These are phyloP conservation scores for Lycaon pictus DNA, from an alignment of 2,113 vertebrate genomes.

Conservation along the genomic window DNA sequence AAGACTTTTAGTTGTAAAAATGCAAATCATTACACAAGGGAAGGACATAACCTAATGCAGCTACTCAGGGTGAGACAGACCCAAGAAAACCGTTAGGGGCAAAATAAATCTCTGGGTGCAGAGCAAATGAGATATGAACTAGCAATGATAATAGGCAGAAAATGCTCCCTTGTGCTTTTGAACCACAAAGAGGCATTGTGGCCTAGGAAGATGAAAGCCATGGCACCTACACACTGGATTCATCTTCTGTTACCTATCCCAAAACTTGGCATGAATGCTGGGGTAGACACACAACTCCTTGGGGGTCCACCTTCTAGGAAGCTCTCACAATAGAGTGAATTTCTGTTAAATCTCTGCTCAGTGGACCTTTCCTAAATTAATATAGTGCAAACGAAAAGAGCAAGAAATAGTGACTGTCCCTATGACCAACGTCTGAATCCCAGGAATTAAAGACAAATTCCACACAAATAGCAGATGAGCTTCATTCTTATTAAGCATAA, in stretches of 20 bases:
- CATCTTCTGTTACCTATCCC: neutral
- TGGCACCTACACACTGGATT: neutral
- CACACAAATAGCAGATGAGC: neutral
- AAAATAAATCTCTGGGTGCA: slow-evolving; percentile 48
- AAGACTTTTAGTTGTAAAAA: slow-evolving; percentile 72
- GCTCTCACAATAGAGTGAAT: neutral
- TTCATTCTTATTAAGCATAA: neutral
- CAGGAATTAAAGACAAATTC: neutral
- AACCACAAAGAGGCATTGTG: slow-evolving; percentile 60
- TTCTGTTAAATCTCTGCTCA: neutral
- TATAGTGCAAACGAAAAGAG: neutral
- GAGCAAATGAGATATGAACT: slow-evolving; percentile 9
- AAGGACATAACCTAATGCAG: slow-evolving; percentile 38
- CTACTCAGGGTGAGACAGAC: slow-evolving; percentile 12
- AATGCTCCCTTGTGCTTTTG: slow-evolving; percentile 33
- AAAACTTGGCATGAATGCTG: neutral
- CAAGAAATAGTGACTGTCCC: neutral
- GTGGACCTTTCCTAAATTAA: slow-evolving; percentile 3
- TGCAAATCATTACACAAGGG: slow-evolving; percentile 68
- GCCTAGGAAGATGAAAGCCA: neutral
- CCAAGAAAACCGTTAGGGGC: slow-evolving; percentile 34
- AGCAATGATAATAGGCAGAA: slow-evolving; percentile 27
- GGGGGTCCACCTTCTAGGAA: neutral
- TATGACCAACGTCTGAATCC: neutral
- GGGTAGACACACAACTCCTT: neutral